Evolutionary conservation across 2,888 invertebrate genomes (phyloP).

Genomic region (Callyntrura guangdongensis): DNA sequence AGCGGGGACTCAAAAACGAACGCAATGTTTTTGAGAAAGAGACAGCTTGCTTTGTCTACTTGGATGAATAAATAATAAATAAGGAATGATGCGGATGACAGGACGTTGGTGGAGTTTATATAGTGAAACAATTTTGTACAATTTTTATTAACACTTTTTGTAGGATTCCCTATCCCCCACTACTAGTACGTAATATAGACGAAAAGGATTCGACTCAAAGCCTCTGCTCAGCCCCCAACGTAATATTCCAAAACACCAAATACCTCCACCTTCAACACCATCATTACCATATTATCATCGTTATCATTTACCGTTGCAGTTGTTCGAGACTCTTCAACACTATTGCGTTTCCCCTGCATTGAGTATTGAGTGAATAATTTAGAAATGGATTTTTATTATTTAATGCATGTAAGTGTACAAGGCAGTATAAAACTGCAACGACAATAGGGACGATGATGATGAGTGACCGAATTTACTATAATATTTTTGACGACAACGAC

Average conservation of each 20-base stretch:
- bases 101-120: constrained; percentile 57
- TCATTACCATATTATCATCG: constrained; percentile 37
- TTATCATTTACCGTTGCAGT: constrained; percentile 22
- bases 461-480: constrained; percentile 61
- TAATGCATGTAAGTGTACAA: constrained; percentile 47
- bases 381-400: constrained; percentile 57
- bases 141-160: constrained; percentile 22
- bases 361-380: constrained; percentile 45
- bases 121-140: constrained; percentile 68
- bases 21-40: constrained; percentile 1
- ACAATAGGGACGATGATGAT: background rate
- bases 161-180: background rate
- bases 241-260: constrained; percentile 53
- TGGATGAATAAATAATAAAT: constrained; percentile 45
- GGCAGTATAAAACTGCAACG: constrained; percentile 32
- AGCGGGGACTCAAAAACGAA: constrained; percentile 2
- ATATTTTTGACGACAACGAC: constrained; percentile 39
- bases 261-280: constrained; percentile 5
- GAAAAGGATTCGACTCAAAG: constrained; percentile 17
- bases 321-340: constrained; percentile 28
- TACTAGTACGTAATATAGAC: constrained; percentile 61
- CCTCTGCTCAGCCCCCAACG: background rate
- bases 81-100: constrained; percentile 66
- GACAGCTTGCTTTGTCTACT: constrained; percentile 13
- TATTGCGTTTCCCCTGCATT: constrained; percentile 23